A percentile compares a stretch with the other conserved stretches of the same genome.
Evolutionary conservation across 2,888 invertebrate species (phyloP).

Genomic region (Merodon equestris): DNA sequence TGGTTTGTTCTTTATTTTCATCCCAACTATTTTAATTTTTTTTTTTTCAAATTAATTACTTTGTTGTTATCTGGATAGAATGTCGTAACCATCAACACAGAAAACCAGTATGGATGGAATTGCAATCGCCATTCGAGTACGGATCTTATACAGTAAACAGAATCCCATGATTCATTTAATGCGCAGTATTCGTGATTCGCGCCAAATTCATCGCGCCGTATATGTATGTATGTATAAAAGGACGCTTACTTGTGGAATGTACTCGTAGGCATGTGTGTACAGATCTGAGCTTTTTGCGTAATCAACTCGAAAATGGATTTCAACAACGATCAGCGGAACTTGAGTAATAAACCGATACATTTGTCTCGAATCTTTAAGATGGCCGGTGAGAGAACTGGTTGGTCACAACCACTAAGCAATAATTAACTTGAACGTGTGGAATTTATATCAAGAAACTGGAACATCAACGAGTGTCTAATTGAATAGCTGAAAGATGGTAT

Average conservation of each 20-base stretch:
- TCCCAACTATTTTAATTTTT: not conserved
- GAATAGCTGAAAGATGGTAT: not conserved
- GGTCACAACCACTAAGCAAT: too few relatives aligned
- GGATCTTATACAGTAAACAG: slow-evolving; percentile 37
- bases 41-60: slow-evolving; percentile 51
- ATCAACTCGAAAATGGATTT: slow-evolving; percentile 44
- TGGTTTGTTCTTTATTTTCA: slow-evolving; percentile 37
- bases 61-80: slow-evolving; percentile 61
- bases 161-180: slow-evolving; percentile 46
- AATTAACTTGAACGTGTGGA: too few relatives aligned
- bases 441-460: too few relatives aligned
- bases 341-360: too few relatives aligned
- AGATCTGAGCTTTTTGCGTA: slow-evolving; percentile 46
- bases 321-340: not conserved
- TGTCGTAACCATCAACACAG: slow-evolving; percentile 56
- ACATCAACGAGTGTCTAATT: not conserved
- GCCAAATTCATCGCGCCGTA: slow-evolving; percentile 31
- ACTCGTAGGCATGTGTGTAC: too few relatives aligned
- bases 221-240: too few relatives aligned
- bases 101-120: slow-evolving; percentile 50
- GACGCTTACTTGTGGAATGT: slow-evolving; percentile 14
- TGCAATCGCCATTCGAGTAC: slow-evolving; percentile 4
- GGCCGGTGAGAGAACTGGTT: too few relatives aligned
- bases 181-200: slow-evolving; percentile 60
- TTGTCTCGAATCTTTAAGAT: too few relatives aligned